These are phyloP conservation scores for Pholis gunnellus DNA, from an alignment of 2,113 vertebrate genomes.

Conservation along the genomic window DNA sequence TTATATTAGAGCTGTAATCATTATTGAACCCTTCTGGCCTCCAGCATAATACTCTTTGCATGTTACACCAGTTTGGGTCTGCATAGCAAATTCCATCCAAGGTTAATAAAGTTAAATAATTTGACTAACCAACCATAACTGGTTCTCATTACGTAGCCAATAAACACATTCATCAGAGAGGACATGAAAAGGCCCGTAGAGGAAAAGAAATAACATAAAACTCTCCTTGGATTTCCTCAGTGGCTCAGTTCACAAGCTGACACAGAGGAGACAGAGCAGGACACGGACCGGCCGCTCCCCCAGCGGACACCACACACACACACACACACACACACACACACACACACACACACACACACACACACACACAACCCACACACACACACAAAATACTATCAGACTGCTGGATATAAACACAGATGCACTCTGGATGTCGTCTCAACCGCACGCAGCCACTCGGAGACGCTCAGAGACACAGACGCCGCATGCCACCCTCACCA, in stretches of 20 bases:
- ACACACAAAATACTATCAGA: slow-evolving; percentile 33
- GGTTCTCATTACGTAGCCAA: slow-evolving; percentile 91
- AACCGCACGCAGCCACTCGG: slow-evolving; percentile 64
- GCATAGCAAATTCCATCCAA: slow-evolving; percentile 88
- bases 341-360: slow-evolving; percentile 15
- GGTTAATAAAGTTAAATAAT: slow-evolving; percentile 97
- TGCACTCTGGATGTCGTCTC: slow-evolving; percentile 65
- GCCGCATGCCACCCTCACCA: slow-evolving; percentile 74
- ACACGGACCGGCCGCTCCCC: slow-evolving; percentile 10
- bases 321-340: slow-evolving; percentile 8
- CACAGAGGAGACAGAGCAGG: slow-evolving; percentile 28
- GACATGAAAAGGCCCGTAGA: slow-evolving; percentile 85
- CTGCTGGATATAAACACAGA: slow-evolving; percentile 58
- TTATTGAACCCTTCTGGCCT: slow-evolving; percentile 89
- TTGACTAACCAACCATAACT: slow-evolving; percentile 93
- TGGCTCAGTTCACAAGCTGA: slow-evolving; percentile 23
- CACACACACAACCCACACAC: slow-evolving; percentile 3
- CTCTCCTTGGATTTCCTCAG: slow-evolving; percentile 60
- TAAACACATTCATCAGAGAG: slow-evolving; percentile 94
- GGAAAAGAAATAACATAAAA: slow-evolving; percentile 37
- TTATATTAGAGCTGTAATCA: slow-evolving; percentile 89
- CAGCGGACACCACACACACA: slow-evolving; percentile 2
- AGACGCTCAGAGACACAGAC: slow-evolving; percentile 53
- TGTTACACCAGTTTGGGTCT: slow-evolving; percentile 90
- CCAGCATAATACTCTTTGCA: slow-evolving; percentile 87